These are phyloP conservation scores for Archegozetes longisetosus DNA, from an alignment of 1,140 invertebrate species.

Conservation along the genomic window DNA sequence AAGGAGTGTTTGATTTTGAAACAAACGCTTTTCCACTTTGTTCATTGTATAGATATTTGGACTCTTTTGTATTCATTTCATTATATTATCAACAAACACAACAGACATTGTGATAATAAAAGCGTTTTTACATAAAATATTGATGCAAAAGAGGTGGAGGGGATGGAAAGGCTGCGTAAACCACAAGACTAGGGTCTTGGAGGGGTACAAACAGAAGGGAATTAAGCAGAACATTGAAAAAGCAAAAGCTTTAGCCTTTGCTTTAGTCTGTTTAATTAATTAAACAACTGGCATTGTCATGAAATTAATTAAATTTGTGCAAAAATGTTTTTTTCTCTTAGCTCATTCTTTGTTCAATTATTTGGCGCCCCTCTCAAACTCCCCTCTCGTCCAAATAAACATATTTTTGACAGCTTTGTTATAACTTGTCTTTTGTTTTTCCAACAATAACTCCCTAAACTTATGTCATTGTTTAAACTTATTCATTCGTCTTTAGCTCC, in stretches of 20 bases:
- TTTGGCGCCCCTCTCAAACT: background rate
- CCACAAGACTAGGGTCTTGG: background rate
- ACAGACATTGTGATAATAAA: background rate
- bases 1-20: background rate
- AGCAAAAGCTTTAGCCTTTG: background rate
- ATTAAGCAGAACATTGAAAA: background rate
- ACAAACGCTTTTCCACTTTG: background rate
- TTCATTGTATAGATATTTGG: background rate
- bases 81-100: background rate
- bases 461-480: background rate
- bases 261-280: slow-evolving; percentile 11
- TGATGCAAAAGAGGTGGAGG: background rate
- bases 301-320: slow-evolving; percentile 17
- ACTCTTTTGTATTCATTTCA: background rate
- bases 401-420: slow-evolving; percentile 5
- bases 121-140: background rate
- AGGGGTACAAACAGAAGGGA: background rate
- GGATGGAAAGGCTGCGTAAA: background rate
- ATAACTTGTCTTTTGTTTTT: slow-evolving; percentile 6
- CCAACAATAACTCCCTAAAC: background rate
- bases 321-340: slow-evolving; percentile 10
- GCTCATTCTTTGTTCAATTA: slow-evolving; percentile 1
- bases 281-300: slow-evolving; percentile 11
- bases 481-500: background rate
- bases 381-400: background rate